These are phyloP conservation scores for Elephantulus edwardii DNA, from an alignment of 2,113 vertebrate species.

Conservation along the genomic window DNA sequence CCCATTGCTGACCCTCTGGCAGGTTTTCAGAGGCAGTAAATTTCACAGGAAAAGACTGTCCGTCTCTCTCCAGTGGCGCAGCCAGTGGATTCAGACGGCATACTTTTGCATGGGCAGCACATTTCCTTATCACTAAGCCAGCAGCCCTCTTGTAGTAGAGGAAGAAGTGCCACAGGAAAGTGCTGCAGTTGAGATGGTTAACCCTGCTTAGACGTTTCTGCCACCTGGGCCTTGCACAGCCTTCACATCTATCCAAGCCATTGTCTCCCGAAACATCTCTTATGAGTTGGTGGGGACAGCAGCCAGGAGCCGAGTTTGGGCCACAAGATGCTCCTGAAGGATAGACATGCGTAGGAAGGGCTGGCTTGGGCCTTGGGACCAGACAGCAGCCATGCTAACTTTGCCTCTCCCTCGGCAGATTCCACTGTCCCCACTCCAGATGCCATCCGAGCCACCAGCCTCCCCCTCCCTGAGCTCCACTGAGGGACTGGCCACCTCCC, in stretches of 20 bases:
- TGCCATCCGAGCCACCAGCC: background rate
- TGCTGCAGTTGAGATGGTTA: background rate
- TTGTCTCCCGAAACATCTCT: background rate
- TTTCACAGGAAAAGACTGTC: too few species aligned
- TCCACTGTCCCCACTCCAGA: conserved; percentile 59
- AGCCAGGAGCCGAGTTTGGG: background rate
- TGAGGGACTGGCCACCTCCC: conserved; percentile 46
- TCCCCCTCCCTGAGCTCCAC: conserved; percentile 62
- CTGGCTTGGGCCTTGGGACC: background rate
- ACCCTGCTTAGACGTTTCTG: background rate
- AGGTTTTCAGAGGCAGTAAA: too few species aligned
- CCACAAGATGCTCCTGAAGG: background rate
- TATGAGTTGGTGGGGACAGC: background rate
- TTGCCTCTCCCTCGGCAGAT: conserved; percentile 61
- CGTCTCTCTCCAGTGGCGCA: too few species aligned
- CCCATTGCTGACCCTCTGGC: too few species aligned
- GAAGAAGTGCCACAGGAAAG: background rate
- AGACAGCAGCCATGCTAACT: background rate
- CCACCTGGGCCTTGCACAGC: background rate
- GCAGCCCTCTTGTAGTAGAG: too few species aligned
- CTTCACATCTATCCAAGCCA: background rate
- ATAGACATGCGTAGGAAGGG: background rate
- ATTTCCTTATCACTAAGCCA: background rate
- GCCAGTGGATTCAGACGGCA: too few species aligned
- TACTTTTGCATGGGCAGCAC: too few species aligned